These are phyloP conservation scores for Bos javanicus DNA, from an alignment of 2,113 vertebrate species.

Conservation along the genomic window DNA sequence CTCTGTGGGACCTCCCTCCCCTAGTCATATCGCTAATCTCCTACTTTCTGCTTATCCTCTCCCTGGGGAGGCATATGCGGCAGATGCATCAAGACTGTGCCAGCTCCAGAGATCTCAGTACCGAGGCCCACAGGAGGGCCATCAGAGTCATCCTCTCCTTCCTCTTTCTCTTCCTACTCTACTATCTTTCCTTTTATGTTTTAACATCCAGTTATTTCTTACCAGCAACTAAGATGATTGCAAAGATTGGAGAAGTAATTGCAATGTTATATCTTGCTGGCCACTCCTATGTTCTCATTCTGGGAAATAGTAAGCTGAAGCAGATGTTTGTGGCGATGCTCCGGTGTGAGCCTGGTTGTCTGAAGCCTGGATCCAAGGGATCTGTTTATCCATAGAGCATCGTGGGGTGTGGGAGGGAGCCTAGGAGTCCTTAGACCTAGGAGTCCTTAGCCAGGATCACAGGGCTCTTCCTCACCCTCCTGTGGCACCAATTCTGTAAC, in stretches of 20 bases:
- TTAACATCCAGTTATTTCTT: conserved; percentile 1
- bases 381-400: neutral
- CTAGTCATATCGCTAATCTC: neutral
- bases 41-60: conserved; percentile 57
- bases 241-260: neutral
- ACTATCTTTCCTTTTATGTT: conserved; percentile 14
- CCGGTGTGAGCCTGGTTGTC: neutral
- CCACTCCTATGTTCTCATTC: conserved; percentile 59
- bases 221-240: neutral
- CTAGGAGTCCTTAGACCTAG: neutral
- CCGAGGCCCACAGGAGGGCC: conserved; percentile 44
- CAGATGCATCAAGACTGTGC: neutral
- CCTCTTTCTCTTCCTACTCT: conserved; percentile 48
- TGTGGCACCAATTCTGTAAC: neutral
- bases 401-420: neutral
- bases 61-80: conserved; percentile 24
- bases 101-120: neutral
- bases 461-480: neutral
- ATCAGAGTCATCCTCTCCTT: conserved; percentile 46
- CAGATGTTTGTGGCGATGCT: conserved; percentile 21
- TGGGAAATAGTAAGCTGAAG: conserved; percentile 49
- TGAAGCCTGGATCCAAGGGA: neutral
- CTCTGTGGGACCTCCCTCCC: conserved; percentile 40
- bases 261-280: neutral
- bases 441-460: neutral